Percentiles rank a stretch among this genome's conserved stretches.
Conservation (phyloP, 2,113 vertebrate species). For the Salminus brasiliensis region DNA sequence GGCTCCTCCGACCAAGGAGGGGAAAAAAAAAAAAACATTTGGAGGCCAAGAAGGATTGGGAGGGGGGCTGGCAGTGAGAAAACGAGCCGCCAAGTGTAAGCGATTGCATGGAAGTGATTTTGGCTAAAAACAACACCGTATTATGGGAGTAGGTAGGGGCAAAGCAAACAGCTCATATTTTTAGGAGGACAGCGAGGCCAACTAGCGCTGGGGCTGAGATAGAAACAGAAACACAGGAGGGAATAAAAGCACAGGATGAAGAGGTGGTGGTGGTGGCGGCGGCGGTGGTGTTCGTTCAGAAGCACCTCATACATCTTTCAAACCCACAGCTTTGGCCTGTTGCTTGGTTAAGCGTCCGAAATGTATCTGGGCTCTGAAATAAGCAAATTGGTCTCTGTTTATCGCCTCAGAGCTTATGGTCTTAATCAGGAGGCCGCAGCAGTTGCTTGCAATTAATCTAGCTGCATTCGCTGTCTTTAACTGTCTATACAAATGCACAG, state of each 20-base stretch:
- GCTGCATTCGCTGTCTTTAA: background rate
- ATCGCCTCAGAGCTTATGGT: background rate
- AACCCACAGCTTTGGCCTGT: background rate
- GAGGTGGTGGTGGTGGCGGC: conserved; percentile 46
- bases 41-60: conserved; percentile 73
- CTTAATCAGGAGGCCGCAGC: background rate
- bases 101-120: conserved; percentile 96
- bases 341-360: background rate
- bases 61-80: conserved; percentile 18
- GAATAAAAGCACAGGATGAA: conserved; percentile 1
- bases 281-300: conserved; percentile 49
- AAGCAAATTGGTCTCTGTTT: background rate
- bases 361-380: background rate
- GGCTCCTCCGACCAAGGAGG: conserved; percentile 66
- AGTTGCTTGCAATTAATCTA: background rate
- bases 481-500: too few species aligned
- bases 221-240: background rate
- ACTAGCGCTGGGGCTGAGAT: background rate
- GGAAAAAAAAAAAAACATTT: conserved; percentile 89
- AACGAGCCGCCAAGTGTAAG: conserved; percentile 73
- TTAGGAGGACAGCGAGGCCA: conserved; percentile 61
- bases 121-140: conserved; percentile 93
- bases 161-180: conserved; percentile 95
- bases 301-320: conserved; percentile 48
- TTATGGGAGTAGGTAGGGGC: conserved; percentile 89